Base-by-base conservation (phyloP, 2,113 vertebrate genomes). In the Mola mola region DNA sequence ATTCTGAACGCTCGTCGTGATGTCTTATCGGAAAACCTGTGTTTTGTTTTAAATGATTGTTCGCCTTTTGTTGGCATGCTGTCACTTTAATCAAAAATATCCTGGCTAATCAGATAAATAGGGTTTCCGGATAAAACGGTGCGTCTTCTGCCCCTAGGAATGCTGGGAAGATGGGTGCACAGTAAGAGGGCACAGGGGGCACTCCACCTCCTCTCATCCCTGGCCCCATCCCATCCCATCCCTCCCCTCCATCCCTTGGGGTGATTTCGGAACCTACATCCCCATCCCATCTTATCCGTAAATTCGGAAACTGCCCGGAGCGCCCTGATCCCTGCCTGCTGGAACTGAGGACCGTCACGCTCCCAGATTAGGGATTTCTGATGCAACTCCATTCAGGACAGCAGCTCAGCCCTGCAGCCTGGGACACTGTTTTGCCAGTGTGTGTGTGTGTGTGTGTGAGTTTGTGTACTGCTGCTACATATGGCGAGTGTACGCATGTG, bases 321-420 rank as follows among this genome's bases (percentile, higher is more conserved):
- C 85, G 4, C 40, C 71, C 73, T 83, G 72, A 82, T 86, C 83
- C 82, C 72, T 53, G 68, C 72, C 82, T 84, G 72, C 80, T 82
- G 80, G 77, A 85, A 75, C 79, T 81, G 80, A 82, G 79, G 78
- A 63, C 49, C 51, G 86, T 88, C 85, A 85, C 85, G 81, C 86
- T 90, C 63, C 71, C 57, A 76, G 79, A 87, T 87, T 75, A 83
- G 68, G 86, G 81, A 79, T 78, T 86, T 82, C 69, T 82, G 82
- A 82, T 83, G 82, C 80, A 72, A 60, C 75, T 75, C 59, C 10
- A 47, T 58, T 69, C 78, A 66, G 87, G 81, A 82, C 83, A 59
- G 72, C 73, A 66, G 70, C 75, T 79, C 78, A 83, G 66, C 75
- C 81, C 79, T 29, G 65, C 72, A 82, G 79, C 76, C 71, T 22